Evolutionary conservation across 1,140 invertebrate species (phyloP), one percentile per base, ranked within the genome.

Genomic region (Pentalonia nigronervosa): DNA sequence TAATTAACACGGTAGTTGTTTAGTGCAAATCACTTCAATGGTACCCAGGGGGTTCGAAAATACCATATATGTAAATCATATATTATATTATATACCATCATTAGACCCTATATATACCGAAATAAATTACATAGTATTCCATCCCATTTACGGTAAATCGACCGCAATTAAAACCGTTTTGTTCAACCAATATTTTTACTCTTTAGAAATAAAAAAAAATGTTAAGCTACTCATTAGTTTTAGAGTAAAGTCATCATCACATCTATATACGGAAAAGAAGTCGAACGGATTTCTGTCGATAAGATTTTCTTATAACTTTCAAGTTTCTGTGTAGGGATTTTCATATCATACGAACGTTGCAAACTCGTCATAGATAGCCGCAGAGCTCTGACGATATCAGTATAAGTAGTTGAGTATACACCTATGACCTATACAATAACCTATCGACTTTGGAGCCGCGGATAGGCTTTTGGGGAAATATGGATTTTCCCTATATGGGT

Each of bases 1-100:
- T n/a, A 87, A 87, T 87, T 87, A 87, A 87, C 86, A 30, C 30
- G 14, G 86, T 87, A 48, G 47, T 87, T 87, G 48, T 87, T 34
- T 47, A 87, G 45, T 47, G 45, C 47, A 87, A 87, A 87, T 87
- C 45, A n/a, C 84, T 45, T 47, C 11, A 47, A 87, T n/a, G 4
- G 41, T 25, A 9, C 41, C 83, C 25, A 14, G 25, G 41, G 83
- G 83, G 41, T 17, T 86, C 41, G 1, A 86, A 41, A 86, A 86
- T 17, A 7, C 25, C 83, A 36, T 9, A 36, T 9, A 84, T 25
- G 23, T 81, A 30, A 8, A 36, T 21, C 11, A 67, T 67, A 67
- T 53, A 53, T 20, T 20, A 0, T 17, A 60, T 67, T 67, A 25
- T 67, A 67, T 17, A 67, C 60, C 30, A 67, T 67, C n/a, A 67